Conservation (phyloP, 1,140 invertebrate species). For the Andricus grossulariae region DNA sequence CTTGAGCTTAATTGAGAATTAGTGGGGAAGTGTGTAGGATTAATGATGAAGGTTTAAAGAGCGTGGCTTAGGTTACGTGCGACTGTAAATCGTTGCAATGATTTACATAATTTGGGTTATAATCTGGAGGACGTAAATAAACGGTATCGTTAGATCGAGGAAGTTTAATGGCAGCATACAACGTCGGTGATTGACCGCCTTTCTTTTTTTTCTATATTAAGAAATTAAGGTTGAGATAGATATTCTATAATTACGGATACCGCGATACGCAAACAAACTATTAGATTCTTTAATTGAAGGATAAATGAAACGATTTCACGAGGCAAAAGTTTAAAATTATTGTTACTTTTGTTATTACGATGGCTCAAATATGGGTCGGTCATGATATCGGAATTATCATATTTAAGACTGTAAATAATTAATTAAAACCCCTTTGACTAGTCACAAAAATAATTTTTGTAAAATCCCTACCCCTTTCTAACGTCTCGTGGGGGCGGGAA, state of each 20-base stretch:
- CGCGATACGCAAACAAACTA: too few relatives aligned
- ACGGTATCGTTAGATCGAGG: constrained; percentile 20
- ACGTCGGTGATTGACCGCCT: constrained; percentile 17
- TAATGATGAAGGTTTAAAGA: neutral
- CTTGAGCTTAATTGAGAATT: neutral
- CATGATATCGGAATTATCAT: too few relatives aligned
- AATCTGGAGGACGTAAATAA: constrained; percentile 23
- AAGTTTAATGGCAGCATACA: constrained; percentile 14
- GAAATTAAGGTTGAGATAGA: neutral
- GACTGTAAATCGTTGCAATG: constrained; percentile 12
- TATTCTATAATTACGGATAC: neutral
- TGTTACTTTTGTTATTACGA: too few relatives aligned
- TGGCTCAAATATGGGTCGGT: too few relatives aligned
- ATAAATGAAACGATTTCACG: too few relatives aligned
- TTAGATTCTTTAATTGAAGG: too few relatives aligned
- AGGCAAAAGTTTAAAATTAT: too few relatives aligned
- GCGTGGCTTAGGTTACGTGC: neutral
- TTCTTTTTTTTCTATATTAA: constrained; percentile 14
- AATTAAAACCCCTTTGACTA: too few relatives aligned
- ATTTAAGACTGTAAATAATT: too few relatives aligned
- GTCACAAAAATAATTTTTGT: too few relatives aligned
- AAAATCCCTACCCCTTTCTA: too few relatives aligned
- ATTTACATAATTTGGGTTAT: constrained; percentile 20
- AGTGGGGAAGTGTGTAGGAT: neutral
- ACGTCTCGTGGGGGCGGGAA: too few relatives aligned